Base-by-base conservation (phyloP, 2,888 invertebrate genomes). In the Idaea straminata region DNA sequence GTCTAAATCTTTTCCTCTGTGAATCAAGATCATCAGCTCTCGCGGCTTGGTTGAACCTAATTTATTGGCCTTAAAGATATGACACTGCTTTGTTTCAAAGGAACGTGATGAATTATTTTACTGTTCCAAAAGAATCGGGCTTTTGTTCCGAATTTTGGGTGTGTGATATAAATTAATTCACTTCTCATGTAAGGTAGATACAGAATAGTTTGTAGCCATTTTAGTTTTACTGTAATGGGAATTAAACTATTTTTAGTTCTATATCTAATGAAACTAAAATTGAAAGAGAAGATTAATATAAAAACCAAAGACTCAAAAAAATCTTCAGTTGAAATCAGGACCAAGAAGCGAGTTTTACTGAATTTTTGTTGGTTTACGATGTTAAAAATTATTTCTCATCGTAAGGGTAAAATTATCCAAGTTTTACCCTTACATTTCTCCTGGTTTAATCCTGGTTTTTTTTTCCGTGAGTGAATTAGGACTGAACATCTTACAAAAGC, bases 21-120 rank as follows among this genome's bases (percentile, higher is more conserved):
- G 47, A 47, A 13, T 47, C 47, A 10, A 47, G 13, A 10, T 47
- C 47, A 47, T 47, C 47, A 13, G 13, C 47, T 47, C 13, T 47
- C 7, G 13, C 47, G 7, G 47, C 47, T 47, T 47, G 47, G 47
- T 47, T 47, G 47, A 47, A 47, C 47, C 47, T 80, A 82, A 82
- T 82, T 80, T 82, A 81, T 79, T 73, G 76, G 70, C 71, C 72
- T 65, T 76, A 76, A 78, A 81, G 78, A 80, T 77, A 80, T 69
- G 74, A 64, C 62, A 65, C 69, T 63, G 71, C 69, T 76, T 77
- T 72, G 73, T 77, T 73, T 73, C 68, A 73, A 71, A 16, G 1
- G 34, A 34, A 59, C 47, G 47, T 47, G 6, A 47, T 47, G 47
- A 47, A 47, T 47, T 47, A 7, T 47, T 47, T 47, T 47, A 47